phyloP scores from a whole-genome alignment of 2,113 vertebrate genomes.

The Platycercus adscitus region DNA sequence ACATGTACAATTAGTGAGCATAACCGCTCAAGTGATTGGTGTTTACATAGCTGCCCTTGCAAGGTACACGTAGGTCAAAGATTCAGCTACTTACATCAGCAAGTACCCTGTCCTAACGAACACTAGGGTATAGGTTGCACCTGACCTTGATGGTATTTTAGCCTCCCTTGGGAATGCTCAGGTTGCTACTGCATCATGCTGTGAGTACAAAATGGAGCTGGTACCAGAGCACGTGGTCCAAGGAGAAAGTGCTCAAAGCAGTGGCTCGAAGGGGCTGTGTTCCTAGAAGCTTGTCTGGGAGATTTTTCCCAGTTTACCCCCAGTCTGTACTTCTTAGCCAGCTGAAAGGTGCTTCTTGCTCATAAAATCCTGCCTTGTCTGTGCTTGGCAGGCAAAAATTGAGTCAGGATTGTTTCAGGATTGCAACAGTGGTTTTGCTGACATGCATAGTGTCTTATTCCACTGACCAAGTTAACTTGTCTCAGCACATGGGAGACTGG shows the following conservation, averaged over 20 bases:
- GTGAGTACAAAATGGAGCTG: not conserved
- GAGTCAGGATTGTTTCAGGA: not conserved
- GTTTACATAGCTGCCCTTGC: not conserved
- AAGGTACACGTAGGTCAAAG: conserved; percentile 38
- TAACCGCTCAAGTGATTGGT: conserved; percentile 24
- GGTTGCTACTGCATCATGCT: accelerated
- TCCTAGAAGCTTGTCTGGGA: not conserved
- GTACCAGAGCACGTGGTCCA: not conserved
- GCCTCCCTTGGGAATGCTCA: not conserved
- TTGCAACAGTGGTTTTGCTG: not conserved
- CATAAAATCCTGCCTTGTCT: not conserved
- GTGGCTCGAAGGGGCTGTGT: not conserved
- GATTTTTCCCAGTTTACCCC: not conserved
- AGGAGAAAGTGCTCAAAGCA: not conserved
- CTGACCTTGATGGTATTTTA: not conserved
- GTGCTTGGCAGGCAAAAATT: not conserved
- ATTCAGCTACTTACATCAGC: not conserved
- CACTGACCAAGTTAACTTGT: not conserved
- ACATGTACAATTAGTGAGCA: not conserved
- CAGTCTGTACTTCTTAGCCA: not conserved
- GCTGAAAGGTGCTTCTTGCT: not conserved
- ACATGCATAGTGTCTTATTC: not conserved
- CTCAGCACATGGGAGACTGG: not conserved
- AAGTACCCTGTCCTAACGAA: not conserved
- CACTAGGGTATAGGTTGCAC: accelerated